These are phyloP conservation scores for Antechinus flavipes DNA, from an alignment of 2,113 vertebrate genomes.

Conservation along the genomic window DNA sequence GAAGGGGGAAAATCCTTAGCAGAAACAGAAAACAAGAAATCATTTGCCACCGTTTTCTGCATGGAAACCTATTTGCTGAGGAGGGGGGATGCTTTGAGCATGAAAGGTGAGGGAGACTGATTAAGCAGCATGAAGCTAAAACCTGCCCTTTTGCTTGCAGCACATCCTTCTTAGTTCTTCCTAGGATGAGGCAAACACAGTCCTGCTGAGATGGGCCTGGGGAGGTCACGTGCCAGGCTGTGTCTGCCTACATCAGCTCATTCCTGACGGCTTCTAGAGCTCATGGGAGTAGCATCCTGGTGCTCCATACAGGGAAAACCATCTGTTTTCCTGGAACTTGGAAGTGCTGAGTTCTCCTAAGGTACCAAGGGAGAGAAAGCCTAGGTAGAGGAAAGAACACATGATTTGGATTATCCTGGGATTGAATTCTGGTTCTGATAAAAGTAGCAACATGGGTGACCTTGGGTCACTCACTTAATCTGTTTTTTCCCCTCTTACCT, in stretches of 20 bases:
- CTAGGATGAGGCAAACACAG: not conserved
- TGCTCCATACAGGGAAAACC: conserved; percentile 69
- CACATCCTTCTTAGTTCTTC: conserved; percentile 7
- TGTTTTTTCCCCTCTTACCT: not conserved
- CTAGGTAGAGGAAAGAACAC: not conserved
- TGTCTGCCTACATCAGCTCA: not conserved
- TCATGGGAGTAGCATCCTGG: conserved; percentile 58
- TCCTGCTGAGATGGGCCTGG: not conserved
- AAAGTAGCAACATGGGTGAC: not conserved
- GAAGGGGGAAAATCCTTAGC: not conserved
- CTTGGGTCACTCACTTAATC: not conserved
- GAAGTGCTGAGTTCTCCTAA: conserved; percentile 76
- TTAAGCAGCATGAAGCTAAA: not conserved
- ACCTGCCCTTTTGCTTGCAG: not conserved
- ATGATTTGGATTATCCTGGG: not conserved
- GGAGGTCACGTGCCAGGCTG: not conserved
- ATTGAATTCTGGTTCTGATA: not conserved
- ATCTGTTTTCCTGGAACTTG: conserved; percentile 75
- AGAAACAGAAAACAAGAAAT: not conserved
- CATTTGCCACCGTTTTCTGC: not conserved
- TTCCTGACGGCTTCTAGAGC: conserved; percentile 56
- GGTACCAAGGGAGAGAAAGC: conserved; percentile 69
- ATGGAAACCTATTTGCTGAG: not conserved
- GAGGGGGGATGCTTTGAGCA: not conserved
- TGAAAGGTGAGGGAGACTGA: not conserved